phyloP scores from a whole-genome alignment of 2,888 invertebrate species.

The Mythimna vitellina region DNA sequence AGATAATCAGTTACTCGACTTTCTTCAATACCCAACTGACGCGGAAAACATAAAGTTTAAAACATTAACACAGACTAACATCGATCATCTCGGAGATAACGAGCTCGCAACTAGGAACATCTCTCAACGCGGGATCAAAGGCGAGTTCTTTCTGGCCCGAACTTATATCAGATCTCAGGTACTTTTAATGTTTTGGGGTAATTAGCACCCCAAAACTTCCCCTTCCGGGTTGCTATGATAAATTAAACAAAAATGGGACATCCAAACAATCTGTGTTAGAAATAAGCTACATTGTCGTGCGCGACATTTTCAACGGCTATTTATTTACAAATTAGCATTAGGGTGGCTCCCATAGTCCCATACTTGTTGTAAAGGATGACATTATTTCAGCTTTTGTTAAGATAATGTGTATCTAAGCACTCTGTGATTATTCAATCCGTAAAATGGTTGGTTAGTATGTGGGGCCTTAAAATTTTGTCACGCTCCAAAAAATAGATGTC shows the following conservation, averaged over 20 bases:
- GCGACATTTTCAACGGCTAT: constrained; percentile 61
- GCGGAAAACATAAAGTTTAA: constrained; percentile 48
- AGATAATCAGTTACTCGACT: constrained; percentile 44
- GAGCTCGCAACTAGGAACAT: constrained; percentile 48
- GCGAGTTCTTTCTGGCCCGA: constrained; percentile 45
- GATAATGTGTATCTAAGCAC: constrained; percentile 12
- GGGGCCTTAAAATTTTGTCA: not conserved
- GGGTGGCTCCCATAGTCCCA: constrained; percentile 32
- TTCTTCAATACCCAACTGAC: constrained; percentile 20
- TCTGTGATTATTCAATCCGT: constrained; percentile 2
- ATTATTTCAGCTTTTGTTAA: constrained; percentile 30
- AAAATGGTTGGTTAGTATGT: not conserved
- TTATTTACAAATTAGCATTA: constrained; percentile 61
- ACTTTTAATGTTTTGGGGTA: constrained; percentile 61
- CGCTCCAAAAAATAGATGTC: not conserved
- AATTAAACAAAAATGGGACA: constrained; percentile 77
- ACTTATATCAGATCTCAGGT: constrained; percentile 63
- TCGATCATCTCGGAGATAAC: constrained; percentile 51
- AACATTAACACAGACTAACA: constrained; percentile 37
- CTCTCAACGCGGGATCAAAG: constrained; percentile 47
- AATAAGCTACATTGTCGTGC: constrained; percentile 71
- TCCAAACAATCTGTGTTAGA: constrained; percentile 73
- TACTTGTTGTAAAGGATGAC: constrained; percentile 28
- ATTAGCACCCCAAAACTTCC: constrained; percentile 60
- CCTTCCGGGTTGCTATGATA: constrained; percentile 61